Base-by-base conservation (phyloP, 2,888 invertebrate genomes). In the Melinaea marsaeus region DNA sequence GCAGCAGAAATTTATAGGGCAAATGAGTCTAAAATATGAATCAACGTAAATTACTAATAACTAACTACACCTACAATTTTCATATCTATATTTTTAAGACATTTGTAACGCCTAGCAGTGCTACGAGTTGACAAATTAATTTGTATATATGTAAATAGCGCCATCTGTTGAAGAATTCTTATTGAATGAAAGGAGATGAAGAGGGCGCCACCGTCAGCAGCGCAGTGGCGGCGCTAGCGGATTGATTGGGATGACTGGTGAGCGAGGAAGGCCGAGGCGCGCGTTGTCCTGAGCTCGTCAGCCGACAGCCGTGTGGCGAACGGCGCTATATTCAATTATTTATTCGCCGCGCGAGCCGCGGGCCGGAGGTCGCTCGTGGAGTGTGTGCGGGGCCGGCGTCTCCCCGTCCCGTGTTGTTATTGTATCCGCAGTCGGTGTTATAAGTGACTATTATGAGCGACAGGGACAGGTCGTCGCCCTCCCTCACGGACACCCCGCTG, bases 401-500 rank as follows among this genome's bases (percentile, higher is more conserved):
- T 77, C 83, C 83, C 84, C 85, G 84, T 79, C 77, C 74, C 82
- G 83, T 86, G 83, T 84, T 81, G 79, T 85, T 82, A 78, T 79
- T 75, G 75, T 74, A 72, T 79, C 77, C 75, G 69, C 71, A 72
- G 73, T 78, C 81, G 79, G 84, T 84, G 87, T 80, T 81, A 69
- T 79, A 85, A 88, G 90, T 90, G 90, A 92, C 92, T 94, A 94
- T 93, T 93, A 96, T 96, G 96, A 95, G 95, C 92, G 95, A 95
- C 93, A 95, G 95, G 93, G 95, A 95, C 93, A 95, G 95, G 92
- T 94, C 94, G 91, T 96, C 95, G 92, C 95, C 95, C 90, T 95
- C 95, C 93, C 94, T 96, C 90, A 94, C 95, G 92, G 95, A 96
- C 93, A 95, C 95, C 92, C 95, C 95, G 92, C 93, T 94, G 86